phyloP scores from a whole-genome alignment of 64 coral and sea anemone species.

The Montipora capricornis region DNA sequence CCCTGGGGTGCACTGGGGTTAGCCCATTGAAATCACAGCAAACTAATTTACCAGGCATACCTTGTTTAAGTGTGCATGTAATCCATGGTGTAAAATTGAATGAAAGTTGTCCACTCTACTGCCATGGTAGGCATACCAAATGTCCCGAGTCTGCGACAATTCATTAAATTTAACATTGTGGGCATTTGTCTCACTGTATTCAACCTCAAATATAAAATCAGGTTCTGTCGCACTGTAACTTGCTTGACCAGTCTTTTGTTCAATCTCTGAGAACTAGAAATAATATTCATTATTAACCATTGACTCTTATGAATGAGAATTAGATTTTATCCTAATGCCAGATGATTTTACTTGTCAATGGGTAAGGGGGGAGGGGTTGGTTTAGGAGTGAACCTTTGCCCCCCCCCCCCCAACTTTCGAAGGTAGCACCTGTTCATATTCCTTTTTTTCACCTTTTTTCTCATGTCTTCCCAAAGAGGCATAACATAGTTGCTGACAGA shows the following conservation, averaged over 20 bases:
- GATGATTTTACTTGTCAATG: no score
- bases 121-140: slow-evolving; percentile 94
- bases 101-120: slow-evolving; percentile 95
- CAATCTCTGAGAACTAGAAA: slow-evolving; percentile 88
- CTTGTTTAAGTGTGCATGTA: slow-evolving; percentile 96
- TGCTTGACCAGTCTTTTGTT: slow-evolving; percentile 87
- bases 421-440: no score
- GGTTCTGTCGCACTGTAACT: slow-evolving; percentile 77
- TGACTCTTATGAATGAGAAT: neutral
- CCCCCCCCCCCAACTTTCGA: no score
- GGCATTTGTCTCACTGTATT: slow-evolving; percentile 78
- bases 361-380: no score
- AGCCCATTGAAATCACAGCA: no score
- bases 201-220: slow-evolving; percentile 94
- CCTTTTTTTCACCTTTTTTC: no score
- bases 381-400: no score
- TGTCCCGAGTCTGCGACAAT: slow-evolving; percentile 62
- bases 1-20: no score
- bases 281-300: neutral
- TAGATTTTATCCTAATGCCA: no score
- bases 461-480: no score
- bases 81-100: slow-evolving; percentile 97
- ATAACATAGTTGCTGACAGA: no score
- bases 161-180: slow-evolving; percentile 84
- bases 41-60: slow-evolving; percentile 16